phyloP scores from a whole-genome alignment of 1,140 invertebrate genomes.

The Idris sp. region DNA sequence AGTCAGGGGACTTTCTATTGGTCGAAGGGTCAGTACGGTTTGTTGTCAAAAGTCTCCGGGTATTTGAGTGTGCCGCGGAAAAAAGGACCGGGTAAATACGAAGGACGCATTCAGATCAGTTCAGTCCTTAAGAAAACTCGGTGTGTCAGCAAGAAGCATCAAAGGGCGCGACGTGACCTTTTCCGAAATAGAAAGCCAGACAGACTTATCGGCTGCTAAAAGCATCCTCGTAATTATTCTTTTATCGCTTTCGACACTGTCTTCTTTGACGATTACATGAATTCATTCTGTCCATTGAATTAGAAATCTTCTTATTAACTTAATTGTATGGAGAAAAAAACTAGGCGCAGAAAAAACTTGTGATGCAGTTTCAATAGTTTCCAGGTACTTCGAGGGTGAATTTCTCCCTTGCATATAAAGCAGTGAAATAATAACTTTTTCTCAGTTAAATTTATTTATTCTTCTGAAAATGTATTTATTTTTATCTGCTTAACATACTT shows the following conservation, averaged over 20 bases:
- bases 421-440: too few species aligned
- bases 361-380: too few species aligned
- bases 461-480: too few species aligned
- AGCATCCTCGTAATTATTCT: conserved; percentile 57
- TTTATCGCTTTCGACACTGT: conserved; percentile 51
- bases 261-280: conserved; percentile 41
- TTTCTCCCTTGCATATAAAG: too few species aligned
- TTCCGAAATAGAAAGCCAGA: conserved; percentile 66
- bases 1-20: conserved; percentile 60
- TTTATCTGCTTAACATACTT: too few species aligned
- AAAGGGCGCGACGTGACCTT: conserved; percentile 68
- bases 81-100: conserved; percentile 67
- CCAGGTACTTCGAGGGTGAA: too few species aligned
- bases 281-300: conserved; percentile 33
- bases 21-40: conserved; percentile 50
- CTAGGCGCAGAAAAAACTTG: too few species aligned
- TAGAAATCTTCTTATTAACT: conserved; percentile 13
- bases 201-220: conserved; percentile 40
- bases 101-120: conserved; percentile 75
- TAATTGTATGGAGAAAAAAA: too few species aligned
- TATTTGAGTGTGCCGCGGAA: conserved; percentile 56
- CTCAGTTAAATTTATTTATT: too few species aligned
- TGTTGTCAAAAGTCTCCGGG: conserved; percentile 55
- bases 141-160: conserved; percentile 73
- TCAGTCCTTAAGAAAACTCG: conserved; percentile 48